Conservation (phyloP, 2,888 invertebrate species). For the Xestia xanthographa region DNA sequence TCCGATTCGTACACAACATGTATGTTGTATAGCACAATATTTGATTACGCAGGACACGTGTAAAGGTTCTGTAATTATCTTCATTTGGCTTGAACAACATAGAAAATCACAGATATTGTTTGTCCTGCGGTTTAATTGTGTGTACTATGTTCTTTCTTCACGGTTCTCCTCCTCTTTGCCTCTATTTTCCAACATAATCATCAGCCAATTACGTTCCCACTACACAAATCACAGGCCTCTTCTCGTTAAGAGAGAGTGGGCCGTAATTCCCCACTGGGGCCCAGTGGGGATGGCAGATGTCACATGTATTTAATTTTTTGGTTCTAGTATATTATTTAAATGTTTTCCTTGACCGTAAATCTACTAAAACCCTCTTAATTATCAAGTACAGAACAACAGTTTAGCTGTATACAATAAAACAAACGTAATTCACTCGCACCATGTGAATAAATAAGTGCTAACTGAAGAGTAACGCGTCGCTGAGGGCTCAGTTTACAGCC, state of each 20-base stretch:
- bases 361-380: background rate
- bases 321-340: background rate
- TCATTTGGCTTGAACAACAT: background rate
- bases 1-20: background rate
- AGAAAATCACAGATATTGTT: background rate
- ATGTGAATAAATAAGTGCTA: conserved; percentile 41
- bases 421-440: background rate
- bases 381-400: conserved; percentile 2
- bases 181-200: background rate
- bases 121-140: background rate
- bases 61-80: conserved; percentile 1
- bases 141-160: background rate
- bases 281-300: background rate
- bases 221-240: background rate
- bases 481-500: conserved; percentile 22
- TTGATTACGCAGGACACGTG: background rate
- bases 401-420: conserved; percentile 36
- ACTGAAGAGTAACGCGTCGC: conserved; percentile 20
- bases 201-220: background rate
- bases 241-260: background rate
- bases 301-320: background rate
- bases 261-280: background rate
- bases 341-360: background rate
- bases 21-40: too few relatives aligned
- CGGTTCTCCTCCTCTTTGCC: background rate